Conservation (phyloP, 2,113 vertebrate species). For the Thamnophis sirtalis region DNA sequence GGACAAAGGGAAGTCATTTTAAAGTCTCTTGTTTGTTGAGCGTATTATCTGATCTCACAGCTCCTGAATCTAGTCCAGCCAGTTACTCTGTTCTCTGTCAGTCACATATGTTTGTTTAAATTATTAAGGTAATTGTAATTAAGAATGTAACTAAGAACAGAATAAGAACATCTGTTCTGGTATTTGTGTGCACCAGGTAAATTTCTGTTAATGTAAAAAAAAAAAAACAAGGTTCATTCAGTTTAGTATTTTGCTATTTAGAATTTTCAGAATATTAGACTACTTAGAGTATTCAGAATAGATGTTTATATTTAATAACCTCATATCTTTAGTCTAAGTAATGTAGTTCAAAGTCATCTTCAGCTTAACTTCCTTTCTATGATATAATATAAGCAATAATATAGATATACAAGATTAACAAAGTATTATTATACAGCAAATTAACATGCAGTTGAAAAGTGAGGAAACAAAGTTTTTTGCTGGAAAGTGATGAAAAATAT, state of each 20-base stretch:
- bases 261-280: neutral
- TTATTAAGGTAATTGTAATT: neutral
- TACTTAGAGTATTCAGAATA: neutral
- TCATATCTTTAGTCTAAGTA: neutral
- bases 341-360: neutral
- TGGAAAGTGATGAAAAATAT: neutral
- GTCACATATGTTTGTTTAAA: neutral
- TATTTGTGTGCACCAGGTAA: neutral
- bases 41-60: neutral
- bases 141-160: neutral
- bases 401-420: neutral
- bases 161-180: neutral
- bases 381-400: neutral
- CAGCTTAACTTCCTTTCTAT: neutral
- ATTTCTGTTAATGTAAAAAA: neutral
- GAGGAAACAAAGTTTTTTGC: neutral
- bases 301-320: neutral
- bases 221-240: neutral
- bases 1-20: neutral
- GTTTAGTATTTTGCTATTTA: neutral
- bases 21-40: neutral
- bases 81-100: neutral
- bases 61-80: neutral
- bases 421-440: neutral
- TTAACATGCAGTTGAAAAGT: neutral